Evolutionary conservation across 2,888 invertebrate genomes (phyloP).

Genomic region (Ennomos fuscantarius): DNA sequence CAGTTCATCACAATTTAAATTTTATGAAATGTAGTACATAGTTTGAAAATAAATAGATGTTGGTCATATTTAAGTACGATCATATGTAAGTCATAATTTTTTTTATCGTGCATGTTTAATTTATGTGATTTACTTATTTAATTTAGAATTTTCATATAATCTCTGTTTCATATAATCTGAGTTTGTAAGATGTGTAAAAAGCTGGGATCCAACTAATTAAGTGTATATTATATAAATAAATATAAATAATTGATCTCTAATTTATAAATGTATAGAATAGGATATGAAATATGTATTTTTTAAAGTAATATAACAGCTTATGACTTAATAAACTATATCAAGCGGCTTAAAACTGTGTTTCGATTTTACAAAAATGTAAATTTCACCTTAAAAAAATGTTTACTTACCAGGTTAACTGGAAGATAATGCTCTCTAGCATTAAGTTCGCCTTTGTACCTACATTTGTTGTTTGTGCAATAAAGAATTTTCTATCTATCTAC

Average conservation of each 20-base stretch:
- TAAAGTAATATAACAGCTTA: slow-evolving; percentile 34
- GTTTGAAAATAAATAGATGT: background rate
- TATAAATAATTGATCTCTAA: slow-evolving; percentile 37
- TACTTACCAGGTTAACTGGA: no score
- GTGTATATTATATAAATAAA: slow-evolving; percentile 16
- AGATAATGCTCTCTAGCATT: no score
- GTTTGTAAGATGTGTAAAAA: slow-evolving; percentile 11
- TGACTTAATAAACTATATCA: slow-evolving; percentile 38
- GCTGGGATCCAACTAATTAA: slow-evolving; percentile 29
- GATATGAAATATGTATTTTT: slow-evolving; percentile 25
- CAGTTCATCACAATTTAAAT: no score
- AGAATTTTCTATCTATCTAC: no score
- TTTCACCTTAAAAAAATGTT: no score
- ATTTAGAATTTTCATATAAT: slow-evolving; percentile 4
- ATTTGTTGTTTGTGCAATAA: no score
- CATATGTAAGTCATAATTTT: slow-evolving; percentile 1
- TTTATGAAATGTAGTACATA: no score
- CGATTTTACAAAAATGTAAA: background rate
- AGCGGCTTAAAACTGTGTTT: slow-evolving; percentile 26
- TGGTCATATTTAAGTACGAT: background rate
- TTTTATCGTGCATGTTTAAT: no score
- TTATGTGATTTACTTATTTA: background rate
- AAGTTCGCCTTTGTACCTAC: no score
- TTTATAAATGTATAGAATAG: slow-evolving; percentile 21
- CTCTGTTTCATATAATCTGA: slow-evolving; percentile 3